Base-by-base conservation (phyloP, 2,888 invertebrate species). In the Microplitis deprimator region DNA sequence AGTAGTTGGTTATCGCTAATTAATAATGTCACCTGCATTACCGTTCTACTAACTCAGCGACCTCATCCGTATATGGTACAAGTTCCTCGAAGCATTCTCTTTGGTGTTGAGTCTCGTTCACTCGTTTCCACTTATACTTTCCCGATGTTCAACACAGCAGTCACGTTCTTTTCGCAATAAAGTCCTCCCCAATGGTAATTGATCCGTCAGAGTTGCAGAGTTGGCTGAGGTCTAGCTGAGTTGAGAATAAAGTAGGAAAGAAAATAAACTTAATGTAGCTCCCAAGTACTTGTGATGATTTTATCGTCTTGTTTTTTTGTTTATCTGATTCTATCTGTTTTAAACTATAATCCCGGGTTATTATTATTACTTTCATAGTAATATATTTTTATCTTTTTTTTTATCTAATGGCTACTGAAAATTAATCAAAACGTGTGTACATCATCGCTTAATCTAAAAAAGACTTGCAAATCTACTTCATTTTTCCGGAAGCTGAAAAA, bases 11-110 rank as follows among this genome's bases (percentile, higher is more conserved):
- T 78, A 77, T 73, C 71, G 67, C 77, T 85, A 86, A 88, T 88
- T 88, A 88, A 86, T 87, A 85, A 87, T 85, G 85, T 85, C 86
- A 87, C 85, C 85, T 85, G 82, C 83, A 81, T 81, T 84, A 83
- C 84, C 84, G 85, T 83, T 83, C 81, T 80, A 82, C 75, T 72
- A 72, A 41, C 73, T 69, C 75, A 71, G 77, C 77, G 80, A 68
- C 68, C 68, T 41, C 40, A 65, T 72, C 77, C 71, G 78, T 68
- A 60, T 67, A 73, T 60, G 76, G 75, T 76, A 40, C 69, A 39
- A 69, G 59, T 70, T 41, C 61, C 72, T 73, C 68, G 70, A 59
- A 59, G 69, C 60, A 69, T 75, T 72, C 74, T 69, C 60, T 40
- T 41, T 5, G 75, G 69, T 75, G 68, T 73, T 50, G 50, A 50